phyloP scores from a whole-genome alignment of 2,888 invertebrate species.

The Argyra leucocephala region DNA sequence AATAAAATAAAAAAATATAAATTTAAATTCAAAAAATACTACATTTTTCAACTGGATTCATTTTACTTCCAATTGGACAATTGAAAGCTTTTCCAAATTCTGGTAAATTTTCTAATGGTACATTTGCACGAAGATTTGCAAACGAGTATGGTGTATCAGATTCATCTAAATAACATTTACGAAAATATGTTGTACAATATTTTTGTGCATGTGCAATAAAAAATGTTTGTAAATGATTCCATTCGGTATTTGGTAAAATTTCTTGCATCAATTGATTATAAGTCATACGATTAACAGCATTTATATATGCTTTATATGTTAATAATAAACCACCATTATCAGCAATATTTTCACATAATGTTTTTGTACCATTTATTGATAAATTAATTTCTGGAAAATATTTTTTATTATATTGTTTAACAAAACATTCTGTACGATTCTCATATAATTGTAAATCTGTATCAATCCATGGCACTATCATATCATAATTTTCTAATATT shows the following conservation, averaged over 20 bases:
- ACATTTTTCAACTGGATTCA: slow-evolving; percentile 18
- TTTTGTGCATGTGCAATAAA: slow-evolving; percentile 5
- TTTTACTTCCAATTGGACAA: slow-evolving; percentile 13
- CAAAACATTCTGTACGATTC: neutral
- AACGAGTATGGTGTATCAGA: slow-evolving; percentile 7
- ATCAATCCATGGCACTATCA: neutral
- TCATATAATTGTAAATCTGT: neutral
- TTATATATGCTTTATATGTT: slow-evolving; percentile 1
- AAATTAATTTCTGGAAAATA: slow-evolving; percentile 11
- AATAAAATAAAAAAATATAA: no score
- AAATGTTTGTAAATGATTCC: slow-evolving; percentile 1
- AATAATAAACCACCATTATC: neutral
- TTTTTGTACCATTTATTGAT: neutral
- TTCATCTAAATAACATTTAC: neutral
- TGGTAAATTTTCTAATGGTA: slow-evolving; percentile 15
- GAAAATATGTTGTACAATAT: slow-evolving; percentile 7
- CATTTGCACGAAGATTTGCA: slow-evolving; percentile 15
- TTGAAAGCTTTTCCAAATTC: slow-evolving; percentile 15
- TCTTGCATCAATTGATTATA: neutral
- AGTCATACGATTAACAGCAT: neutral
- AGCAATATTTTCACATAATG: slow-evolving; percentile 8
- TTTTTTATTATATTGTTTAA: neutral
- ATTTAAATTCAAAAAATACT: neutral
- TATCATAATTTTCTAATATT: neutral
- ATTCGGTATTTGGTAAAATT: neutral